Conservation (phyloP, 2,113 vertebrate species). For the Puffinus mauretanicus region DNA sequence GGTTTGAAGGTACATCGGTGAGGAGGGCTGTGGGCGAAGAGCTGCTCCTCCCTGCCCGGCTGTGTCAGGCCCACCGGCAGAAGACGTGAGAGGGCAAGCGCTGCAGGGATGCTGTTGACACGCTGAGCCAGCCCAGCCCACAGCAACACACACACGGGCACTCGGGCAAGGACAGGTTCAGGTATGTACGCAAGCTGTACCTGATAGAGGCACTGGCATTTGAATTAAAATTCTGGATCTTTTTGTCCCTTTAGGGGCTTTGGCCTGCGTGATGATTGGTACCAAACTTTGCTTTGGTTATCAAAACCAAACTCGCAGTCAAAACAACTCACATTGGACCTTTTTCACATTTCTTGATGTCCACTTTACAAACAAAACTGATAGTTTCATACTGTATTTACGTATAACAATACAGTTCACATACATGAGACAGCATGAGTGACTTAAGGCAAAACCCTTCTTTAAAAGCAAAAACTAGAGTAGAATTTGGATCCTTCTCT, state of each 20-base stretch:
- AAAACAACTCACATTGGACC: accelerated
- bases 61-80: too few relatives aligned
- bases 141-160: accelerated
- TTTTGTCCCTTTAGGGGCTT: too few relatives aligned
- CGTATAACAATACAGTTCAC: not conserved
- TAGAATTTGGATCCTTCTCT: not conserved
- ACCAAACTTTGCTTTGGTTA: not conserved
- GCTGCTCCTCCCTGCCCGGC: not conserved
- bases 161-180: not conserved
- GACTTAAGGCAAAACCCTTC: not conserved
- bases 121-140: not conserved
- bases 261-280: accelerated
- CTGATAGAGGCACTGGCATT: too few relatives aligned
- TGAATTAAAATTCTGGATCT: too few relatives aligned
- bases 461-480: not conserved
- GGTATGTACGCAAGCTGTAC: accelerated
- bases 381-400: not conserved
- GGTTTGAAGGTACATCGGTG: accelerated
- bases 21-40: accelerated
- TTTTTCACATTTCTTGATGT: not conserved
- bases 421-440: accelerated
- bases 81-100: accelerated
- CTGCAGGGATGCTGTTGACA: accelerated
- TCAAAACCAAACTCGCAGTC: not conserved
- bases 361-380: not conserved